phyloP scores from a whole-genome alignment of 2,797 vertebrate species.

The Manis crassicaudata region DNA sequence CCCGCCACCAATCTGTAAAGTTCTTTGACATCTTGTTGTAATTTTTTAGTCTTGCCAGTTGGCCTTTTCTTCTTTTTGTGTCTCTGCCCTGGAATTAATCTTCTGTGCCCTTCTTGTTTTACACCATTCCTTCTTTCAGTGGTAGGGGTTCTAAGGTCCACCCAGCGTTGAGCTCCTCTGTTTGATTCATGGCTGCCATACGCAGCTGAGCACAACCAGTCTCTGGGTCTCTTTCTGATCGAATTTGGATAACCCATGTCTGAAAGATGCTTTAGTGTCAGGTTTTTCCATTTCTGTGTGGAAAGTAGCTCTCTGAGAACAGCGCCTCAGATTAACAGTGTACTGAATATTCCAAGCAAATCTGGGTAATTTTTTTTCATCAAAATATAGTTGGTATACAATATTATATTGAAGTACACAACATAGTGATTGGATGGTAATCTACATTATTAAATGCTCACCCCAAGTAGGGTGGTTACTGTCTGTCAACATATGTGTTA shows the following conservation, averaged over 20 bases:
- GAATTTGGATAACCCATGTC: not conserved
- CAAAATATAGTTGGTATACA: too few species aligned
- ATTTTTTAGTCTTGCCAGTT: not conserved
- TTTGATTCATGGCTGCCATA: slow-evolving; percentile 15
- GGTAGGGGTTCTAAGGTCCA: not conserved
- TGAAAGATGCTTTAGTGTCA: slow-evolving; percentile 47
- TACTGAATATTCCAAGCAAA: slow-evolving; percentile 67
- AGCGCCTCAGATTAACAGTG: not conserved
- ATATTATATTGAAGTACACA: too few species aligned
- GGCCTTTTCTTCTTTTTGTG: not conserved
- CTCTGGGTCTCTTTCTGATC: slow-evolving; percentile 24
- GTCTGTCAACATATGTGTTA: too few species aligned
- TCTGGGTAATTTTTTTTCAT: not conserved
- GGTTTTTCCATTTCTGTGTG: slow-evolving; percentile 40
- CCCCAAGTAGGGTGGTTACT: too few species aligned
- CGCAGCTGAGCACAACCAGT: not conserved
- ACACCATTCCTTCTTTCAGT: not conserved
- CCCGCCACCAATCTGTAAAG: not conserved
- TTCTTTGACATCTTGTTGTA: not conserved
- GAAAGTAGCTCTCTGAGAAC: slow-evolving; percentile 30
- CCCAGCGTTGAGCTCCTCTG: not conserved
- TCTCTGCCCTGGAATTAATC: slow-evolving; percentile 21
- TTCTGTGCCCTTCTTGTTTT: not conserved
- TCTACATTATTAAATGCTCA: too few species aligned
- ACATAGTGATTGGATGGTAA: too few species aligned